Base-by-base conservation (phyloP, 2,113 vertebrate genomes). In the Gnathonemus echidnorhynchus region DNA sequence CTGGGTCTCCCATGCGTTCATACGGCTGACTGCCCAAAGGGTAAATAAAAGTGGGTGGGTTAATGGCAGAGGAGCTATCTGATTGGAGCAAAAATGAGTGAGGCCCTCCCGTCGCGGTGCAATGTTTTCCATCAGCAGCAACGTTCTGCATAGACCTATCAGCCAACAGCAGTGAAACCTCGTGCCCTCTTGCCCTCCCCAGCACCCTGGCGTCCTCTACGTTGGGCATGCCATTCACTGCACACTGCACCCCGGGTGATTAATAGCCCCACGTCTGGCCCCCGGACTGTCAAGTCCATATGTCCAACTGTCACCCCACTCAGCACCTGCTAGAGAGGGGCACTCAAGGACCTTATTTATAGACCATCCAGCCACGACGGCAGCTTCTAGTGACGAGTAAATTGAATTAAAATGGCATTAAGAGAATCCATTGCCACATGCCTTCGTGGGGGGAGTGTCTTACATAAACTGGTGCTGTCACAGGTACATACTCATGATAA, bases 321-420 rank as follows among this genome's bases (percentile, higher is more conserved):
- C 58, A 46, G 62, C 58, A 74, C 45, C 88, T 66, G 48, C 27
- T 27, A 35, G 45, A 13, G n/a, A 19, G 88, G 48, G 8, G 45
- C 35, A 80, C 46, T 52, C 24, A 13, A 70, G 24, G 15, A 66
- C 66, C n/a, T 49, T 89, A 87, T 87, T 56, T 87, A 87, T 53
- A 87, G 31, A 17, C 45, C 24, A 27, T 31, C 62, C 45, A 66
- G 13, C n/a, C 27, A 80, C 31, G 46, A 27, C 31, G 45, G 62
- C n/a, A 9, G n/a, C 62, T 77, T 66, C 88, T 24, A 31, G 21
- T 31, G 46, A 27, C 2, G 0, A n/a, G 58, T 27, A 35, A 49
- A 89, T 35, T 77, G 46, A 80, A 89, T 89, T 89, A 88, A 46
- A 46, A 48, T 70, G 42, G 10, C 46, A 24, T 80, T 89, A 50